Percentiles rank a stretch among this genome's conserved stretches.
These are phyloP conservation scores for Diabrotica undecimpunctata DNA, from an alignment of 1,140 invertebrate species.

Conservation along the genomic window DNA sequence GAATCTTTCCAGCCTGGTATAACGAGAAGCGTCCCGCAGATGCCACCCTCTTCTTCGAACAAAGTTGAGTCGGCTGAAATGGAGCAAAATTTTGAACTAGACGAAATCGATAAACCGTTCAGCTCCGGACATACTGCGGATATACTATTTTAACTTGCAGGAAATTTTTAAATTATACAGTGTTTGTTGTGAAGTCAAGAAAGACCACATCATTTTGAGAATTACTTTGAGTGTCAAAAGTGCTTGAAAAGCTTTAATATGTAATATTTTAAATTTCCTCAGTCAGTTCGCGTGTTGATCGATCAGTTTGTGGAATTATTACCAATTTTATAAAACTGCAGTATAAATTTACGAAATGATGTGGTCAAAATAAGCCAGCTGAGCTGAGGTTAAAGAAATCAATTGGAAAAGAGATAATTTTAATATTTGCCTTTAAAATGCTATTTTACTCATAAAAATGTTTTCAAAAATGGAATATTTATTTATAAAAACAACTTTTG, in stretches of 20 bases:
- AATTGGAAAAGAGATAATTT: no score
- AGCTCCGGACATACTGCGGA: constrained; percentile 43
- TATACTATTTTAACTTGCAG: constrained; percentile 40
- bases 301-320: neutral
- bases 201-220: neutral
- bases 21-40: constrained; percentile 30
- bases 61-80: constrained; percentile 13
- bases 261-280: neutral
- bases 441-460: no score
- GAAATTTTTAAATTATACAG: constrained; percentile 7
- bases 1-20: constrained; percentile 44
- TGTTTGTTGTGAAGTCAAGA: neutral
- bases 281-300: neutral
- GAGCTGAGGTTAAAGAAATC: neutral
- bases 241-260: neutral
- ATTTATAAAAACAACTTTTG: no score
- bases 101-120: constrained; percentile 41
- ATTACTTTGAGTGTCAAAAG: neutral
- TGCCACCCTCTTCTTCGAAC: constrained; percentile 19
- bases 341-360: no score
- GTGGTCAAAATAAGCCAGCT: neutral
- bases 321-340: neutral
- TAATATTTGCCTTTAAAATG: no score
- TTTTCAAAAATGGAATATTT: no score
- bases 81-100: constrained; percentile 22